phyloP scores from a whole-genome alignment of 2,797 vertebrate species.

The Ficedula albicollis region DNA sequence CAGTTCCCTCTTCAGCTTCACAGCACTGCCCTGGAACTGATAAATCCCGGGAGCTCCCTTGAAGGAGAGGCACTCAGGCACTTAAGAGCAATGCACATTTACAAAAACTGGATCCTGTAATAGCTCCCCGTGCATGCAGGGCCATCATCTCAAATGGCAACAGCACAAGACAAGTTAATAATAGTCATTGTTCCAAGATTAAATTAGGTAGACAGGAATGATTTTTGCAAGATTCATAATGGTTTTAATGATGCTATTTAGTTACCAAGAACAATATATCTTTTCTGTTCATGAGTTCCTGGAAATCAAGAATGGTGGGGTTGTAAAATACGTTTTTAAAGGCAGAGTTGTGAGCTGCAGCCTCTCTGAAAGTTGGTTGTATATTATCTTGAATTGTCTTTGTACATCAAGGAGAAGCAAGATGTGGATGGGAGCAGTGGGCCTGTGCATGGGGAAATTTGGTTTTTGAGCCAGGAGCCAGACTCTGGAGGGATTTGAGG shows the following conservation, averaged over 20 bases:
- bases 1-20: neutral
- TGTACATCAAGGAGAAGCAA: neutral
- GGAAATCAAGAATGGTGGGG: conserved; percentile 23
- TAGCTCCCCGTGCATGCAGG: neutral
- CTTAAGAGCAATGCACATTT: neutral
- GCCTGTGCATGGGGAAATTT: neutral
- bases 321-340: conserved; percentile 7
- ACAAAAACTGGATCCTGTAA: conserved; percentile 7
- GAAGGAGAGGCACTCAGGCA: neutral
- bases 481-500: neutral
- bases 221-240: conserved; percentile 24
- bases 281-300: conserved; percentile 43
- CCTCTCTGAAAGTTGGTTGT: neutral
- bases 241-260: conserved; percentile 48
- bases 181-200: conserved; percentile 41
- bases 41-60: neutral
- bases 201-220: conserved; percentile 47
- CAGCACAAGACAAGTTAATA: conserved; percentile 37
- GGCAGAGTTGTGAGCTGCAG: neutral
- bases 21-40: neutral
- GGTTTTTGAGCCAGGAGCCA: neutral
- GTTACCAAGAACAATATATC: conserved; percentile 44
- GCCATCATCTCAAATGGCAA: conserved; percentile 40
- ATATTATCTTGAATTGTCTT: neutral
- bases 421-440: neutral